Base-by-base conservation (phyloP, 2,113 vertebrate genomes). In the Loxodonta africana region DNA sequence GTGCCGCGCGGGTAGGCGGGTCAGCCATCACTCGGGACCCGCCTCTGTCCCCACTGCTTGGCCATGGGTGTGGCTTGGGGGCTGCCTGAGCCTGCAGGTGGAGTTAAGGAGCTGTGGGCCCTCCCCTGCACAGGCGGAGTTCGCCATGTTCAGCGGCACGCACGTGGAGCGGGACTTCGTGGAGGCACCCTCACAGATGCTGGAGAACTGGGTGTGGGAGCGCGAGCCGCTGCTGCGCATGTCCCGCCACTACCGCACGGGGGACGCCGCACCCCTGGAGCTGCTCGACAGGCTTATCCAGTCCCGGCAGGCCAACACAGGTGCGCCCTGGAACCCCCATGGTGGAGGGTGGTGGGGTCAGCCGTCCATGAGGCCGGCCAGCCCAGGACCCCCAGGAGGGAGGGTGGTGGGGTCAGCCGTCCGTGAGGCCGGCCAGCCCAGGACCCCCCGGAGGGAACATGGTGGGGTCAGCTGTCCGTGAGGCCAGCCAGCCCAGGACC, bases 191-290 rank as follows among this genome's bases (percentile, higher is more conserved):
- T 99, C 99, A 0, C 99, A 99, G 99, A 99, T 99, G 99, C 80
- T 99, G 99, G 99, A 99, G 98, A 99, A 99, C 98, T 99, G 99
- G 99, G 99, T 99, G 44, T 99, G 99, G 99, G 99, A 99, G 98
- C 99, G 98, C 97, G 99, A 99, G 97, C 99, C 99, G 0, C 98
- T 99, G 96, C 98, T 98, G 94, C 98, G 99, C 60, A 99, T 99
- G 99, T 99, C 99, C 80, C 98, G 97, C 62, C 99, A 99, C 98
- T 99, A 99, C 98, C 99, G 99, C 87, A 99, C 99, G 0, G 98
- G 98, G 2, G 96, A 26, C 2, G 88, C 98, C 21, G 99, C 99
- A 97, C 99, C 99, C 0, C 99, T 99, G 0, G 98, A 99, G 51
- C 99, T 99, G 93, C 98, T 99, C 60, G 99, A 99, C 86, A 99